Percentiles rank a stretch among this genome's conserved stretches.
Conservation (phyloP, 2,888 invertebrate species). For the Synergus japonicus region DNA sequence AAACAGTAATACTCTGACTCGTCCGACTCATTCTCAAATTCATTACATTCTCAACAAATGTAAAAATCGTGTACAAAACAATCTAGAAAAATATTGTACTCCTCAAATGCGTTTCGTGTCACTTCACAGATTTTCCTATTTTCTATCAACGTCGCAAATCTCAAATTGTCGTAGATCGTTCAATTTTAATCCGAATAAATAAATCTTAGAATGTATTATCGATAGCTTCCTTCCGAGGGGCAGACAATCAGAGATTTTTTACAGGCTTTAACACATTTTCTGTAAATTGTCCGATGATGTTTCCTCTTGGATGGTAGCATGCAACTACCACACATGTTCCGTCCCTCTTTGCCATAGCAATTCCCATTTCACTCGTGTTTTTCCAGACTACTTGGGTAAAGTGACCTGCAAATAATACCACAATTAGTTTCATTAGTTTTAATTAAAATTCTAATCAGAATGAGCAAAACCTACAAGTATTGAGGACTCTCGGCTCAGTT, state of each 20-base stretch:
- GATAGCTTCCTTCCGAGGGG: conserved; percentile 42
- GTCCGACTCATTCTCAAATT: neutral
- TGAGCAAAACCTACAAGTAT: conserved; percentile 80
- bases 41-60: conserved; percentile 20
- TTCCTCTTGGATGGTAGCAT: conserved; percentile 83
- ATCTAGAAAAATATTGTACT: conserved; percentile 33
- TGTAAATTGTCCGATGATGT: conserved; percentile 79
- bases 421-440: neutral
- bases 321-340: conserved; percentile 81
- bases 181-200: conserved; percentile 47
- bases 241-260: conserved; percentile 54
- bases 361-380: conserved; percentile 85
- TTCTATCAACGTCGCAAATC: neutral
- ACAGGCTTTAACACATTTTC: conserved; percentile 75
- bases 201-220: conserved; percentile 65
- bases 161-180: neutral
- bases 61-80: conserved; percentile 31
- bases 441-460: neutral
- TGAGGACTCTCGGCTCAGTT: conserved; percentile 82
- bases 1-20: conserved; percentile 5
- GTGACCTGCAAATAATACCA: conserved; percentile 72
- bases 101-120: conserved; percentile 24
- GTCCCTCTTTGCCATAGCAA: conserved; percentile 84
- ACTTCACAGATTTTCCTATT: conserved; percentile 10
- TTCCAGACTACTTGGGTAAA: conserved; percentile 91